Conservation (phyloP, 2,797 vertebrate genomes). For the Smutsia gigantea region DNA sequence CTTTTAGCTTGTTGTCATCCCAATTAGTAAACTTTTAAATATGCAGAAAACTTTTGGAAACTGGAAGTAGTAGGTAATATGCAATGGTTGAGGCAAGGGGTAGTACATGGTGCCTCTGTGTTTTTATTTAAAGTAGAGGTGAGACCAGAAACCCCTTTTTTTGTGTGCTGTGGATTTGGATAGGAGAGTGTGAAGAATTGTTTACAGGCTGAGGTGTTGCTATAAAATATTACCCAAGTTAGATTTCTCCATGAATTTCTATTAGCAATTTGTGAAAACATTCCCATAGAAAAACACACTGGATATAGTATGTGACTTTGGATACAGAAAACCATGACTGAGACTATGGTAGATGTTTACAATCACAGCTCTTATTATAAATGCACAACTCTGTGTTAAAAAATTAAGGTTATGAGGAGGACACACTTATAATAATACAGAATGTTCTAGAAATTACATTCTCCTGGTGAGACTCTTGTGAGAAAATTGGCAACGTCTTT, state of each 20-base stretch:
- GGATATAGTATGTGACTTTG: not conserved
- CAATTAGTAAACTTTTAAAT: constrained; percentile 1
- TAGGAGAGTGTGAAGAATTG: not conserved
- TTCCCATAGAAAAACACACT: not conserved
- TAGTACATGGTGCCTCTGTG: not conserved
- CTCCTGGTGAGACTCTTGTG: not conserved
- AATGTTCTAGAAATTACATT: constrained; percentile 50
- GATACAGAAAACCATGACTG: not conserved
- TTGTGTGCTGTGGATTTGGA: not conserved
- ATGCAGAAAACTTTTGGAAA: not conserved
- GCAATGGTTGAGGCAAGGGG: not conserved
- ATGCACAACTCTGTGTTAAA: not conserved
- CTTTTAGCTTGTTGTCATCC: not conserved
- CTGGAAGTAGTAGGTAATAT: not conserved
- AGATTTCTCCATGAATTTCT: constrained; percentile 5
- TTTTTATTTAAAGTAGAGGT: not conserved
- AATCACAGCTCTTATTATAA: not conserved
- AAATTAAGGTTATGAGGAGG: constrained; percentile 15
- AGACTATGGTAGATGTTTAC: not conserved
- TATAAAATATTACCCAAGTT: not conserved
- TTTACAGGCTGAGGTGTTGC: not conserved
- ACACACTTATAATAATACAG: constrained; percentile 1
- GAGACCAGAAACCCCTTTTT: not conserved
- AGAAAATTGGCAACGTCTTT: not conserved
- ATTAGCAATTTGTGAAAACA: not conserved